Conservation (phyloP, 2,888 invertebrate species). For the Maniola hyperantus region DNA sequence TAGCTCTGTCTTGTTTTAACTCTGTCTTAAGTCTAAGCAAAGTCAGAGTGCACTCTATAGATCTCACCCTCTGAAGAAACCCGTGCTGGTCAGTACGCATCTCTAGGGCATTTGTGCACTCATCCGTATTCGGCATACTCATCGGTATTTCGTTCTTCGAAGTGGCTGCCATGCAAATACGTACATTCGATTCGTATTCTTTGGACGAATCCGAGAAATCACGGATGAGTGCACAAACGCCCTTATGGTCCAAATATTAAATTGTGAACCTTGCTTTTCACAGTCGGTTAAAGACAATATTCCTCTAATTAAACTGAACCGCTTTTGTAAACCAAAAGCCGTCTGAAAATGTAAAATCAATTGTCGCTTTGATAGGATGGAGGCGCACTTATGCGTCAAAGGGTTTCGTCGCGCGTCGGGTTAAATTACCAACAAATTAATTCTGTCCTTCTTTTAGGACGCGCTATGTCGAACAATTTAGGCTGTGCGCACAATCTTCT, state of each 20-base stretch:
- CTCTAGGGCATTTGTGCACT: too few species aligned
- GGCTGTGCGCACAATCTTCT: neutral
- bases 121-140: too few species aligned
- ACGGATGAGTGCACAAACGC: too few species aligned
- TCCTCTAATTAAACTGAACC: constrained; percentile 2
- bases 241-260: neutral
- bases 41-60: too few species aligned
- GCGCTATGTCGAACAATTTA: neutral
- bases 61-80: too few species aligned
- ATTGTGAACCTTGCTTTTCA: neutral
- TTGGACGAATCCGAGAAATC: too few species aligned
- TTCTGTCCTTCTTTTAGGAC: neutral
- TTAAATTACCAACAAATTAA: constrained; percentile 28
- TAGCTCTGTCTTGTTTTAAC: too few species aligned
- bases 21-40: too few species aligned
- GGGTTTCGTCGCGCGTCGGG: constrained; percentile 13
- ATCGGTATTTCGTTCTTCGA: too few species aligned
- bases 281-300: neutral
- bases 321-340: neutral
- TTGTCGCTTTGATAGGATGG: neutral
- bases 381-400: constrained; percentile 19
- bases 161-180: too few species aligned
- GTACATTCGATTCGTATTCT: too few species aligned
- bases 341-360: constrained; percentile 9
- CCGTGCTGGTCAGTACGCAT: too few species aligned